These are phyloP conservation scores for Petrocephalus sullivani DNA, from an alignment of 2,797 vertebrate genomes.

Conservation along the genomic window DNA sequence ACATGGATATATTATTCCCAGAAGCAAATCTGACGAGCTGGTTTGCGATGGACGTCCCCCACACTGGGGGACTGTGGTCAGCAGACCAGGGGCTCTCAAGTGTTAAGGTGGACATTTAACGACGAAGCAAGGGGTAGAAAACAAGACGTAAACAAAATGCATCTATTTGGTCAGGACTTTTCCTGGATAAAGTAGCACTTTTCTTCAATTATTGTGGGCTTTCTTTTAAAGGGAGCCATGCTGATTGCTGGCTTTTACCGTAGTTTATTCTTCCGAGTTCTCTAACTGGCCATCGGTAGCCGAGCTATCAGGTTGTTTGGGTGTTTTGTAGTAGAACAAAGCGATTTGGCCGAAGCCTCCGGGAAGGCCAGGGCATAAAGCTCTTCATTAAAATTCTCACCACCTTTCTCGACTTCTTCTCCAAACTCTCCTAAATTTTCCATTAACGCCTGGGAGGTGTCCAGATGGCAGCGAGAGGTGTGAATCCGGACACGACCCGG, in stretches of 20 bases:
- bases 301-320: constrained; percentile 50
- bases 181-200: constrained; percentile 14
- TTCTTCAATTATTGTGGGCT: constrained; percentile 42
- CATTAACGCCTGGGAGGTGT: constrained; percentile 32
- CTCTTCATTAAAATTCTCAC: constrained; percentile 59
- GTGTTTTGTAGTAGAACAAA: constrained; percentile 21
- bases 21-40: neutral
- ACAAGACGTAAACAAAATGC: constrained; percentile 16
- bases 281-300: constrained; percentile 39
- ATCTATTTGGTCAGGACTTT: neutral
- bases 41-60: neutral
- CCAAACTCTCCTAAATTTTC: constrained; percentile 42
- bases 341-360: constrained; percentile 51
- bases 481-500: neutral
- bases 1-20: neutral
- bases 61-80: neutral
- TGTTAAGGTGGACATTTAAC: neutral
- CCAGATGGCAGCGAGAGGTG: constrained; percentile 22
- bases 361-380: constrained; percentile 53
- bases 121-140: neutral
- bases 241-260: constrained; percentile 39
- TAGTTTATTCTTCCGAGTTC: constrained; percentile 30
- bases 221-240: constrained; percentile 35
- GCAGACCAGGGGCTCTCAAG: neutral
- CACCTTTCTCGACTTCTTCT: constrained; percentile 53